Conservation (phyloP, 2,888 invertebrate species). For the Lomographa bimaculata region DNA sequence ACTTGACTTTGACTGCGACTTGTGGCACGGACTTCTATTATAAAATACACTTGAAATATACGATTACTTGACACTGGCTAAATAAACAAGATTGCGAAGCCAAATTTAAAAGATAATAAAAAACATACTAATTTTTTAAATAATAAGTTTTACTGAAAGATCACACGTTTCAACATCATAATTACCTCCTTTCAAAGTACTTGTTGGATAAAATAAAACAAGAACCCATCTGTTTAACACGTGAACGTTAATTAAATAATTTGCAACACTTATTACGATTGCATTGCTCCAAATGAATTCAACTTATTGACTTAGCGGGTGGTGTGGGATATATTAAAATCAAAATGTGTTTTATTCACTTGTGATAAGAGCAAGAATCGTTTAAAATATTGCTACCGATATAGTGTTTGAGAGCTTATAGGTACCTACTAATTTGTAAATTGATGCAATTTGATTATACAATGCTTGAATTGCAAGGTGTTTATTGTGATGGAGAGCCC, state of each 20-base stretch:
- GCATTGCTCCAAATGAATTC: slow-evolving; percentile 54
- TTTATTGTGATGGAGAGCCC: too few species aligned
- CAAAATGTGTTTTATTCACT: slow-evolving; percentile 44
- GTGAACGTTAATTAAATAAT: slow-evolving; percentile 61
- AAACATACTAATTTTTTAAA: too few species aligned
- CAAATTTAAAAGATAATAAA: too few species aligned
- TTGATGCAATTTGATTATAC: slow-evolving; percentile 42
- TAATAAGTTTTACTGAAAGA: too few species aligned
- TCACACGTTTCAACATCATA: too few species aligned
- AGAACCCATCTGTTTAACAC: slow-evolving; percentile 26
- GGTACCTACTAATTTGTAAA: slow-evolving; percentile 60
- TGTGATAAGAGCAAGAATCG: slow-evolving; percentile 12
- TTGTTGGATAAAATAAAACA: slow-evolving; percentile 5
- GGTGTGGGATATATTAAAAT: slow-evolving; percentile 48
- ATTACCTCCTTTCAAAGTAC: too few species aligned
- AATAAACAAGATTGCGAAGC: too few species aligned
- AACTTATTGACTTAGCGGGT: slow-evolving; percentile 71
- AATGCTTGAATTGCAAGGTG: too few species aligned
- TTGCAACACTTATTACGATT: slow-evolving; percentile 67
- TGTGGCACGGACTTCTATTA: too few species aligned
- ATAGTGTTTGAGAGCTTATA: slow-evolving; percentile 42
- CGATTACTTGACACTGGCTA: too few species aligned
- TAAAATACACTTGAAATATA: too few species aligned
- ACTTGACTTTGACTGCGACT: too few species aligned
- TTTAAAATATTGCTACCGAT: slow-evolving; percentile 12